phyloP scores from a whole-genome alignment of 2,888 invertebrate genomes.

The Syrista parreyssii region DNA sequence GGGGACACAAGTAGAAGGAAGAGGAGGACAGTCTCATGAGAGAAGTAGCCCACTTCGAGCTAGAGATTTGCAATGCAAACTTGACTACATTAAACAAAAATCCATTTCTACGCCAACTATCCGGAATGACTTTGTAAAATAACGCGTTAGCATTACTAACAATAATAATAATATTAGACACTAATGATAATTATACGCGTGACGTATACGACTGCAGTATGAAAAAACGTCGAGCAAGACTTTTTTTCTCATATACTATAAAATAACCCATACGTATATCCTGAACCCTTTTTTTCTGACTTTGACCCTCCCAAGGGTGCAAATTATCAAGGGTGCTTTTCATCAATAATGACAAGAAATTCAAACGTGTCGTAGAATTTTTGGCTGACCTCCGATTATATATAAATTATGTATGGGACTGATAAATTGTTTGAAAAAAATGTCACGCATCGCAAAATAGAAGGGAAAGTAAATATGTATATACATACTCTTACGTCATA shows the following conservation, averaged over 20 bases:
- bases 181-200: not conserved
- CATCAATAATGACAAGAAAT: not conserved
- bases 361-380: not conserved
- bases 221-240: not conserved
- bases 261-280: not conserved
- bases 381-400: not conserved
- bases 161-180: conserved; percentile 36
- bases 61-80: conserved; percentile 63
- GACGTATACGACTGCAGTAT: not conserved
- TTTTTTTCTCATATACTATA: not conserved
- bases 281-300: not conserved
- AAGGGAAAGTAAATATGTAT: not conserved
- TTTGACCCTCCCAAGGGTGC: not conserved
- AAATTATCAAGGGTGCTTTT: not conserved
- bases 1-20: not conserved
- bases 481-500: not conserved
- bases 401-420: too few relatives aligned
- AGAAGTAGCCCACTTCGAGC: conserved; percentile 23
- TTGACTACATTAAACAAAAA: conserved; percentile 62
- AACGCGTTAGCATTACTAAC: conserved; percentile 39
- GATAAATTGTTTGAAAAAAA: not conserved
- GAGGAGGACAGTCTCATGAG: conserved; percentile 3
- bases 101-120: conserved; percentile 62
- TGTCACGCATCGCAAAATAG: not conserved
- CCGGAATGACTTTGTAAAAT: conserved; percentile 34